These are phyloP conservation scores for Calliphora vomitoria DNA, from an alignment of 2,888 invertebrate species.

Conservation along the genomic window DNA sequence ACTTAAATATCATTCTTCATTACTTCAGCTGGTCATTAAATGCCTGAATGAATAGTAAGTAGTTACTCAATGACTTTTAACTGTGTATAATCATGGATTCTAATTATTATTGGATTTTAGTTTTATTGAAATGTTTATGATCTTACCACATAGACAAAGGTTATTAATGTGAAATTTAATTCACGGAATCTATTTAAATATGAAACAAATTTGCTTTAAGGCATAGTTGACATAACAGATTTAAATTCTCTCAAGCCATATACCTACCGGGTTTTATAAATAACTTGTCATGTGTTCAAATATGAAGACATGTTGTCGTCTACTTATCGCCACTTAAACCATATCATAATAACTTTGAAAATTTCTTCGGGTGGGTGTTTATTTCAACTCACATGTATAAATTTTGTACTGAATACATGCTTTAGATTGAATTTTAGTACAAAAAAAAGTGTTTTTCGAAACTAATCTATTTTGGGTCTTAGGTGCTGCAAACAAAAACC, in stretches of 20 bases:
- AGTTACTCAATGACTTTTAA: conserved; percentile 1
- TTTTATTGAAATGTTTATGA: conserved; percentile 2
- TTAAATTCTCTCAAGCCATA: background rate
- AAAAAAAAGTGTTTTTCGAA: background rate
- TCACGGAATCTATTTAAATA: background rate
- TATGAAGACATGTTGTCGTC: conserved; percentile 2
- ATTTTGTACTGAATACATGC: background rate
- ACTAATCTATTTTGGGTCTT: background rate
- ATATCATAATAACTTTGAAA: background rate
- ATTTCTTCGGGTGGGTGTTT: background rate
- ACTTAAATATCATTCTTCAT: background rate
- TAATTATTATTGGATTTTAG: background rate
- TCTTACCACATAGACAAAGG: background rate
- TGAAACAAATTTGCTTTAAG: background rate
- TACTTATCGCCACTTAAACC: background rate
- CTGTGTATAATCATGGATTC: background rate
- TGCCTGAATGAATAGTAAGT: background rate
- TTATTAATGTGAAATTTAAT: background rate
- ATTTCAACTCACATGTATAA: background rate
- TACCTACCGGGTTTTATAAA: background rate
- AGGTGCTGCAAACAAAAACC: conserved; percentile 4
- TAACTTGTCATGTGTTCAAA: background rate
- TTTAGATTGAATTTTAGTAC: background rate
- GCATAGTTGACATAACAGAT: background rate
- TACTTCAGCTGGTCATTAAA: background rate